Conservation (phyloP, 2,888 invertebrate species). For the Itoplectis maculator region DNA sequence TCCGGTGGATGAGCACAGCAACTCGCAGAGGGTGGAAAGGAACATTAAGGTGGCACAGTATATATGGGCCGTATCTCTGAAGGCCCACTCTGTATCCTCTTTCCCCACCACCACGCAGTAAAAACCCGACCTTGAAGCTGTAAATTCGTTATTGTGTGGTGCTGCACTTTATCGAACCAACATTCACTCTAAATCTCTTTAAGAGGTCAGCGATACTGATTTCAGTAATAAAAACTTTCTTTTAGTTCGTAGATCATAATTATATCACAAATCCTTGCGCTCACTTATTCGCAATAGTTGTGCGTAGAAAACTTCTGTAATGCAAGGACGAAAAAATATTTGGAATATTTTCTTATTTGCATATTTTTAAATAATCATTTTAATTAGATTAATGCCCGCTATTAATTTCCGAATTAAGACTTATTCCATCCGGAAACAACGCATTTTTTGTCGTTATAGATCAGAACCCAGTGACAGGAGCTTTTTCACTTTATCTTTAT, state of each 20-base stretch:
- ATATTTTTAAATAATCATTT: background rate
- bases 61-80: background rate
- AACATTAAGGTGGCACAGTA: constrained; percentile 2
- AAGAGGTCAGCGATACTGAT: background rate
- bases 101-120: background rate
- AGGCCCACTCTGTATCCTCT: background rate
- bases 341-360: no score
- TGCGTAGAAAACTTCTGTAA: no score
- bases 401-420: background rate
- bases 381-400: background rate
- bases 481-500: background rate
- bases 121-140: background rate
- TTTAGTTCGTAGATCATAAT: no score
- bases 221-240: no score
- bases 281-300: no score
- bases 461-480: background rate
- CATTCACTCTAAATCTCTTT: background rate
- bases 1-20: constrained; percentile 15
- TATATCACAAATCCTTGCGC: no score
- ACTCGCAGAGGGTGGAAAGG: background rate
- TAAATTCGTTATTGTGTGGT: background rate
- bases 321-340: no score
- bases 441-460: background rate
- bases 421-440: no score
- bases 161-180: background rate